Percentiles rank a stretch among this genome's conserved stretches.
These are phyloP conservation scores for Raja brachyura DNA, from an alignment of 2,113 vertebrate species.

Conservation along the genomic window DNA sequence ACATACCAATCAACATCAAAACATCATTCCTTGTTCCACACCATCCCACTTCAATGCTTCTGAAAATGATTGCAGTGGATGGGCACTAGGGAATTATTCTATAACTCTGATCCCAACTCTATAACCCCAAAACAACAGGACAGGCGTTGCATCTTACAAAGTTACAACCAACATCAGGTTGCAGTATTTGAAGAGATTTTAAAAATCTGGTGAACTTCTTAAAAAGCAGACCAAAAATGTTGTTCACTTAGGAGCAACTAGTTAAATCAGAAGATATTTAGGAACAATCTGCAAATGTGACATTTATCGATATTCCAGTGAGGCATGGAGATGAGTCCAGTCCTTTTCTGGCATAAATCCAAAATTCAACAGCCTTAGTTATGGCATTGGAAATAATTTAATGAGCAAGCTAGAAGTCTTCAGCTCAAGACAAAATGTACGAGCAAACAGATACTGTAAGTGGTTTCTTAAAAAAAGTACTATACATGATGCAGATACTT, in stretches of 20 bases:
- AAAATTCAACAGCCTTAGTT: neutral
- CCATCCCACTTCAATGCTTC: neutral
- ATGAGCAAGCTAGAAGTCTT: neutral
- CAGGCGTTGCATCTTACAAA: neutral
- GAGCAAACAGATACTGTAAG: neutral
- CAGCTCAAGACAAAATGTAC: neutral
- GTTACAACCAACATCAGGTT: neutral
- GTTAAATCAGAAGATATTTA: neutral
- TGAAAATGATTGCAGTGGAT: neutral
- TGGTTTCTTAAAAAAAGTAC: neutral
- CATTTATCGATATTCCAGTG: neutral
- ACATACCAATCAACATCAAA: neutral
- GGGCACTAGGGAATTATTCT: neutral
- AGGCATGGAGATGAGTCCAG: neutral
- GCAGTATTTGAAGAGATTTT: neutral
- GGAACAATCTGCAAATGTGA: neutral
- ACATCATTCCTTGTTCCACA: neutral
- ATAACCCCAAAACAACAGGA: neutral
- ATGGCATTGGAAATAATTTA: neutral
- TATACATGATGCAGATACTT: neutral
- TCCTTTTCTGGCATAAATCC: neutral
- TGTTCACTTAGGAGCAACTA: neutral
- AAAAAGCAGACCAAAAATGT: neutral
- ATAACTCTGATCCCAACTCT: neutral
- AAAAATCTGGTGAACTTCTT: neutral